Percentiles rank a stretch among this genome's conserved stretches.
phyloP scores from a whole-genome alignment of 2,888 invertebrate genomes.

The Amphipoea lucens region DNA sequence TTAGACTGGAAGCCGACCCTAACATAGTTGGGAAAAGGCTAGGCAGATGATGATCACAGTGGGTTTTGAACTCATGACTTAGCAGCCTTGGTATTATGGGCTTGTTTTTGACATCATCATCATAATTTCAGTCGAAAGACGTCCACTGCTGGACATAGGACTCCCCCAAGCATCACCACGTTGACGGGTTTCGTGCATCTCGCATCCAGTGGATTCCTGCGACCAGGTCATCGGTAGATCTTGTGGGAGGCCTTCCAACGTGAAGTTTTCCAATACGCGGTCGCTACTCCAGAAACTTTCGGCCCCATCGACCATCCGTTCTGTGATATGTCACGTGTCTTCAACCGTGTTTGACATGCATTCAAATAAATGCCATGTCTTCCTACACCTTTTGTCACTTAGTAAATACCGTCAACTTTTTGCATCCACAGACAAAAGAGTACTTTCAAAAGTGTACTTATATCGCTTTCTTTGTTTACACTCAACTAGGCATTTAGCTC shows the following conservation, averaged over 20 bases:
- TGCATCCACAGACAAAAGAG: neutral
- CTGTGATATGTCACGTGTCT: neutral
- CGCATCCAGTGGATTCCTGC: neutral
- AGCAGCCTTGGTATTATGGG: neutral
- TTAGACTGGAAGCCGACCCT: too few species aligned
- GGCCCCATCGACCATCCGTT: neutral
- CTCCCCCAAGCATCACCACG: neutral
- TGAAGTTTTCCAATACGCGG: neutral
- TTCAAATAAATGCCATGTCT: neutral
- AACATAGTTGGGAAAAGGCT: too few species aligned
- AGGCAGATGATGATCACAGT: too few species aligned
- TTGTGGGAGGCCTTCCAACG: neutral
- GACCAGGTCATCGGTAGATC: neutral
- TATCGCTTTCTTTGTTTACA: constrained; percentile 45
- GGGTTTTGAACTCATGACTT: too few species aligned
- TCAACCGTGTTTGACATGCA: neutral
- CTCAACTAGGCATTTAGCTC: constrained; percentile 56
- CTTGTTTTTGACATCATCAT: neutral
- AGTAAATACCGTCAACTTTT: neutral
- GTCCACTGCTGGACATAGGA: neutral
- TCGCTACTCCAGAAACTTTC: neutral
- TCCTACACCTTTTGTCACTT: neutral
- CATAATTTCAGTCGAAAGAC: too few species aligned
- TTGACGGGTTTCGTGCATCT: neutral
- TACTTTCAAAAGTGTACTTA: constrained; percentile 27